Percentiles rank a stretch among this genome's conserved stretches.
phyloP scores from a whole-genome alignment of 2,113 vertebrate species.

The Glaucidium brasilianum region DNA sequence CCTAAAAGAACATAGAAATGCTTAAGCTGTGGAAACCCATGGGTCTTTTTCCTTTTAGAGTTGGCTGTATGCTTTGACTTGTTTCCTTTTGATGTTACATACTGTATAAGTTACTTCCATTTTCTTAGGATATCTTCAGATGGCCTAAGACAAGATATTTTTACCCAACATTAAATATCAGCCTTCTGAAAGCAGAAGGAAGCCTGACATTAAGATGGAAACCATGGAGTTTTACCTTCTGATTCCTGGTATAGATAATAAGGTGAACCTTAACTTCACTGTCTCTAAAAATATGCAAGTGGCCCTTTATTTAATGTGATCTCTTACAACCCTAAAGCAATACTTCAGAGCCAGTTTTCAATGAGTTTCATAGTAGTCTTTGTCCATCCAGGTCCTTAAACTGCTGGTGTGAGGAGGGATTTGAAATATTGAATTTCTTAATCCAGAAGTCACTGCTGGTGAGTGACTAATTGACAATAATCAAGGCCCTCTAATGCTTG shows the following conservation, averaged over 20 bases:
- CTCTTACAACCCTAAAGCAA: neutral
- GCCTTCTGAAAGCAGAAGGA: neutral
- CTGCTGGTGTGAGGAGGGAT: neutral
- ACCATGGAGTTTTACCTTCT: neutral
- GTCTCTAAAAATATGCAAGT: neutral
- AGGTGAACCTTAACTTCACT: neutral
- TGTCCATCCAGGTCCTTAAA: neutral
- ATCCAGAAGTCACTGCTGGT: neutral
- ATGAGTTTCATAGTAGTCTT: neutral
- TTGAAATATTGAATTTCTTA: neutral
- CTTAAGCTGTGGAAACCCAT: neutral
- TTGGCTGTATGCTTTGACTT: neutral
- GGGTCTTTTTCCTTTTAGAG: neutral
- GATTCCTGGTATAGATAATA: neutral
- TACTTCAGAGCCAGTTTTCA: neutral
- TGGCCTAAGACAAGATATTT: neutral
- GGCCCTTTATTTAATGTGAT: neutral
- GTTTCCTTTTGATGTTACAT: neutral
- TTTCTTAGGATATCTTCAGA: neutral
- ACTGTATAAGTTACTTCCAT: neutral
- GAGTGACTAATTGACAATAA: neutral
- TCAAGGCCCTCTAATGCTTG: neutral
- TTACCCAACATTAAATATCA: neutral
- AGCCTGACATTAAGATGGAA: neutral
- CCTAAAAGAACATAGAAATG: neutral